Evolutionary conservation across 2,888 invertebrate genomes (phyloP).

Genomic region (Odontocolon sp.): DNA sequence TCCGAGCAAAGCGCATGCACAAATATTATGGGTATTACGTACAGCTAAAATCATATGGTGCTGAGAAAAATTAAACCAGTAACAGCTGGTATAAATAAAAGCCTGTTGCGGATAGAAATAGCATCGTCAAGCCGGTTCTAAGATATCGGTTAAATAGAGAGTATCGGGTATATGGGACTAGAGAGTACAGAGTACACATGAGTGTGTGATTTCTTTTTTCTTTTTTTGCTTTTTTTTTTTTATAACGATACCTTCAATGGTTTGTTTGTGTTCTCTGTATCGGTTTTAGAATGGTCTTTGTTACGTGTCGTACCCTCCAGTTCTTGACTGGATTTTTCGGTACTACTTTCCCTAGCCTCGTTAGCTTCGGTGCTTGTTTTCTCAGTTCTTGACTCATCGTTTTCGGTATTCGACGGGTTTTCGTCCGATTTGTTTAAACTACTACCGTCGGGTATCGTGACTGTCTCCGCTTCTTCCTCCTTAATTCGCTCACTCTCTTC

Average conservation of each 20-base stretch:
- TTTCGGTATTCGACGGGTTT: conserved; percentile 46
- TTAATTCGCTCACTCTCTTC: conserved; percentile 62
- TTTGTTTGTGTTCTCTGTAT: conserved; percentile 62
- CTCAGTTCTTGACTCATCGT: conserved; percentile 36
- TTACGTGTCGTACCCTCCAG: conserved; percentile 60
- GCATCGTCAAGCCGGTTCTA: conserved; percentile 30
- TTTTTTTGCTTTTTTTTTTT: conserved; percentile 33
- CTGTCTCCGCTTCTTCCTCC: conserved; percentile 63
- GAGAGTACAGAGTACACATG: conserved; percentile 57
- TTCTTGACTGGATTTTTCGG: conserved; percentile 55
- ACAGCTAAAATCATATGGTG: conserved; percentile 52
- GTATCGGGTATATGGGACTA: conserved; percentile 53
- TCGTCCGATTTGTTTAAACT: conserved; percentile 55
- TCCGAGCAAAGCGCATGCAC: conserved; percentile 51
- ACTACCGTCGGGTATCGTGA: conserved; percentile 60
- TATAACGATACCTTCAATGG: conserved; percentile 60
- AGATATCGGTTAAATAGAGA: conserved; percentile 19
- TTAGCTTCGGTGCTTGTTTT: conserved; percentile 46
- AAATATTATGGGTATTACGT: conserved; percentile 7
- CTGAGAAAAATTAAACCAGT: conserved; percentile 51
- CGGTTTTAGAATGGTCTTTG: conserved; percentile 60
- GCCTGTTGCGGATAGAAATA: conserved; percentile 46
- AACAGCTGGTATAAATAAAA: conserved; percentile 47
- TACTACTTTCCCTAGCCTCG: conserved; percentile 56
- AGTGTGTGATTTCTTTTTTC: conserved; percentile 42